phyloP scores from a whole-genome alignment of 2,797 vertebrate species.

The Ataeniobius toweri region DNA sequence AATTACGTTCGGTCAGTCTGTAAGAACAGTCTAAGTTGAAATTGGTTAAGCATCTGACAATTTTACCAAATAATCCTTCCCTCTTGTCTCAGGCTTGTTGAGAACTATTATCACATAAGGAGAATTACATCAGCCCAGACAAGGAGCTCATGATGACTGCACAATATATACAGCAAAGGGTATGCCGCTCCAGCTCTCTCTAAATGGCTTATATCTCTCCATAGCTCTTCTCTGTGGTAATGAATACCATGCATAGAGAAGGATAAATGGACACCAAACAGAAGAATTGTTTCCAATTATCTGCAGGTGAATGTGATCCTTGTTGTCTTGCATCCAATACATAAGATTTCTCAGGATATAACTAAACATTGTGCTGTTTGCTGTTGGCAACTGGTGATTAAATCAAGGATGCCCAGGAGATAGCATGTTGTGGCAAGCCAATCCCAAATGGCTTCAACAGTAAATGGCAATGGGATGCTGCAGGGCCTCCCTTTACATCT shows the following conservation, averaged over 20 bases:
- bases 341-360: conserved; percentile 18
- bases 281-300: conserved; percentile 45
- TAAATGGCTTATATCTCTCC: conserved; percentile 55
- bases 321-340: conserved; percentile 25
- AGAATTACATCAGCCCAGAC: conserved; percentile 64
- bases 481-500: conserved; percentile 66
- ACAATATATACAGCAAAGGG: conserved; percentile 45
- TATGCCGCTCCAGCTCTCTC: conserved; percentile 46
- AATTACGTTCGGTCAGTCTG: neutral
- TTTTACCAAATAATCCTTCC: conserved; percentile 51
- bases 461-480: conserved; percentile 62
- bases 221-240: conserved; percentile 35
- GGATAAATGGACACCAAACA: conserved; percentile 34
- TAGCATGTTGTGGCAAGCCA: conserved; percentile 75
- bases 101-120: conserved; percentile 60
- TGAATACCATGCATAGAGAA: conserved; percentile 28
- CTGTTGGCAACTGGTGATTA: conserved; percentile 44
- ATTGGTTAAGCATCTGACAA: conserved; percentile 47
- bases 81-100: conserved; percentile 54
- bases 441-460: conserved; percentile 68
- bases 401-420: conserved; percentile 50
- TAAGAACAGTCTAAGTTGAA: conserved; percentile 28
- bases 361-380: conserved; percentile 39
- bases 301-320: conserved; percentile 42
- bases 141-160: conserved; percentile 66